phyloP scores from a whole-genome alignment of 2,113 vertebrate species.

The Bubo scandiacus region DNA sequence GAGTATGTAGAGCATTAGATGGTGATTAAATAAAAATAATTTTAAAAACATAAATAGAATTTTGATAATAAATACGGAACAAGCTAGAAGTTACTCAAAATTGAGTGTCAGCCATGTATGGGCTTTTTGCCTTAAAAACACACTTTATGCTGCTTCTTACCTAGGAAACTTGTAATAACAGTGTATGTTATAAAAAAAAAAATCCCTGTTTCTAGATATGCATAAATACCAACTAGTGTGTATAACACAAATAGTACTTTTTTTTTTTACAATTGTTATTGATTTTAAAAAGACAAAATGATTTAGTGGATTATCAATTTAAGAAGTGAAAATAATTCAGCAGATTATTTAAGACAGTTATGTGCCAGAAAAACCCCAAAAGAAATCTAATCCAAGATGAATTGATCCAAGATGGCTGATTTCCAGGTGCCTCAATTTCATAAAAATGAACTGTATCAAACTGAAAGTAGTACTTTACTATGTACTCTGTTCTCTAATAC shows the following conservation, averaged over 20 bases:
- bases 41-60: not conserved
- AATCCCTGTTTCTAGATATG: not conserved
- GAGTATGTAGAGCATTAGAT: not conserved
- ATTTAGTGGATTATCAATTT: not conserved
- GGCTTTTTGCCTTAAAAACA: not conserved
- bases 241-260: not conserved
- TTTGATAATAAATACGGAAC: not conserved
- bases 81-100: not conserved
- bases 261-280: not conserved
- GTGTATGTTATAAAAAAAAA: not conserved
- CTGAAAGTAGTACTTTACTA: not conserved
- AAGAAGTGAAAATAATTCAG: not conserved
- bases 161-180: not conserved
- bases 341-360: not conserved
- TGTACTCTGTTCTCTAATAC: not conserved
- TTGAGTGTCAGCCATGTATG: not conserved
- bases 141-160: not conserved
- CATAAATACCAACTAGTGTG: not conserved
- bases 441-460: not conserved
- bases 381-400: not conserved
- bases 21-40: not conserved
- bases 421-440: not conserved
- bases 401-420: not conserved
- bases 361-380: not conserved
- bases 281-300: not conserved